These are phyloP conservation scores for Acrocephalus kingi DNA, from an alignment of 2,113 vertebrate genomes.

Conservation along the genomic window DNA sequence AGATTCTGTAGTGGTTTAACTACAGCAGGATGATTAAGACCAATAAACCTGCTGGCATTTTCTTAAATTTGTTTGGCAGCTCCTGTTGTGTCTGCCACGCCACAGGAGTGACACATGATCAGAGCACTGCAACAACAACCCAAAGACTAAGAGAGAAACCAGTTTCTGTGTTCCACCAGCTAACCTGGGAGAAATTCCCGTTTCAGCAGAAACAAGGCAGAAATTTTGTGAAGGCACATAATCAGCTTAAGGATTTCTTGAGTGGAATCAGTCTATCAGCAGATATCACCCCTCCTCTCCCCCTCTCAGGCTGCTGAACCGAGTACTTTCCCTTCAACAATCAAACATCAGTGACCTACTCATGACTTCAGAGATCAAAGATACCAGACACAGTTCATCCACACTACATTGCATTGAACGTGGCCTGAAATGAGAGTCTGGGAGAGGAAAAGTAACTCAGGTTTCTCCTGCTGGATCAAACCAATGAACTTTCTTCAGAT, in stretches of 20 bases:
- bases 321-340: not conserved
- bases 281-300: not conserved
- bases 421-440: not conserved
- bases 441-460: not conserved
- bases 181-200: not conserved
- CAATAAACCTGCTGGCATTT: not conserved
- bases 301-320: not conserved
- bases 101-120: not conserved
- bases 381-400: not conserved
- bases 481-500: conserved; percentile 4
- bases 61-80: not conserved
- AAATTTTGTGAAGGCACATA: not conserved
- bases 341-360: conserved; percentile 6
- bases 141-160: not conserved
- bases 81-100: not conserved
- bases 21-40: not conserved
- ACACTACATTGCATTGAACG: not conserved
- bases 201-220: not conserved
- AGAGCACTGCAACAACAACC: not conserved
- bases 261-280: not conserved
- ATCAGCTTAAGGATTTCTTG: not conserved
- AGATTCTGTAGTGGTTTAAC: not conserved
- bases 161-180: not conserved
- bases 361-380: not conserved
- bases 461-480: not conserved